Evolutionary conservation across 2,888 invertebrate genomes (phyloP).

Genomic region (Chymomyza amoena): DNA sequence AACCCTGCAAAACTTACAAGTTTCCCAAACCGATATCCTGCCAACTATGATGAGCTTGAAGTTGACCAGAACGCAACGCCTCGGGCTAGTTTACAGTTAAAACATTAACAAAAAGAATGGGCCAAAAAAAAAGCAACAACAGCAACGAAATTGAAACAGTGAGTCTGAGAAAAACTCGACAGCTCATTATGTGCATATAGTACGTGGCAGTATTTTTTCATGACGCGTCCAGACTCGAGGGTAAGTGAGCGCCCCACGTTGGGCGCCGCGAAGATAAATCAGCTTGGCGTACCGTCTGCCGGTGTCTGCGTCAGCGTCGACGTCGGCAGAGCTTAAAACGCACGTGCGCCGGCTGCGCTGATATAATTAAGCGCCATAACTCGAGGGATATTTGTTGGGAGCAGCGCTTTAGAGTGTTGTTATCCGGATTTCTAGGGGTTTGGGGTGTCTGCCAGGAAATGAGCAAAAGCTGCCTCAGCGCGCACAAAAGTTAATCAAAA

Average conservation of each 20-base stretch:
- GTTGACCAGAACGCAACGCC: slow-evolving; percentile 49
- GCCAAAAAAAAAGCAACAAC: slow-evolving; percentile 7
- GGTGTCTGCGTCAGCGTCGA: slow-evolving; percentile 29
- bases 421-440: not conserved
- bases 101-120: slow-evolving; percentile 47
- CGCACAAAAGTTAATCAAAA: slow-evolving; percentile 60
- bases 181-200: slow-evolving; percentile 47
- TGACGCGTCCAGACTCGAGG: not conserved
- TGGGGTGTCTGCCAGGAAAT: slow-evolving; percentile 44
- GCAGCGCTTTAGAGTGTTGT: slow-evolving; percentile 4
- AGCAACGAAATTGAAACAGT: not conserved
- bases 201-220: not conserved
- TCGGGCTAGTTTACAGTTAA: slow-evolving; percentile 57
- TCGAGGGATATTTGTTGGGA: slow-evolving; percentile 59
- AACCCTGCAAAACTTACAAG: not conserved
- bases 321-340: slow-evolving; percentile 55
- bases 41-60: slow-evolving; percentile 40
- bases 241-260: not conserved
- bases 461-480: slow-evolving; percentile 50
- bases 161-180: slow-evolving; percentile 3
- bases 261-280: not conserved
- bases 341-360: slow-evolving; percentile 55
- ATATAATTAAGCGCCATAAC: slow-evolving; percentile 67
- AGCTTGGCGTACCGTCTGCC: not conserved
- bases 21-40: not conserved